These are phyloP conservation scores for Stomorhina lunata DNA, from an alignment of 2,888 invertebrate species.

Conservation along the genomic window DNA sequence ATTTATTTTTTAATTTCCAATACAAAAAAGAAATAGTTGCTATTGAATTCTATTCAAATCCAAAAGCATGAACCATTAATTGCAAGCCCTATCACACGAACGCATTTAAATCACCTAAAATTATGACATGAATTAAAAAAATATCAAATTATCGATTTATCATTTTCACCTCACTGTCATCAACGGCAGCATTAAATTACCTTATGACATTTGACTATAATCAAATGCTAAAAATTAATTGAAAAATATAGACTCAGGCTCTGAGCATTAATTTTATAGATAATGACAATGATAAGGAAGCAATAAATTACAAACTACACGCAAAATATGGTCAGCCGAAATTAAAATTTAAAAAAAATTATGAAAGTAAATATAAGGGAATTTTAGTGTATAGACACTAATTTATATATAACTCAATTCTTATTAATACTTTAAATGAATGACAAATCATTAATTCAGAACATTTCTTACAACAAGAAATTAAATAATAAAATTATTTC, in stretches of 20 bases:
- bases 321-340: not conserved
- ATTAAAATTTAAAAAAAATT: not conserved
- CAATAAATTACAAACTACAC: conserved; percentile 21
- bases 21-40: not conserved
- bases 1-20: not conserved
- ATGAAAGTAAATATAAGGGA: not conserved
- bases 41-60: no score
- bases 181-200: conserved; percentile 10
- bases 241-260: conserved; percentile 4
- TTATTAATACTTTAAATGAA: no score
- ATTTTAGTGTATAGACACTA: no score
- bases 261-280: not conserved
- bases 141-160: not conserved
- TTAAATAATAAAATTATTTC: no score
- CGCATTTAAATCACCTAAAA: not conserved
- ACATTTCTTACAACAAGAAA: no score
- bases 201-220: not conserved
- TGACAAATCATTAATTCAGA: no score
- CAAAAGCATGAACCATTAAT: not conserved
- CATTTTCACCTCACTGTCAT: not conserved
- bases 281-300: conserved; percentile 5
- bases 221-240: not conserved
- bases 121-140: not conserved
- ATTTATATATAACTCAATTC: no score
- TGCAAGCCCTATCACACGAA: not conserved